Conservation (phyloP, 2,113 vertebrate genomes). For the Capra hircus region DNA sequence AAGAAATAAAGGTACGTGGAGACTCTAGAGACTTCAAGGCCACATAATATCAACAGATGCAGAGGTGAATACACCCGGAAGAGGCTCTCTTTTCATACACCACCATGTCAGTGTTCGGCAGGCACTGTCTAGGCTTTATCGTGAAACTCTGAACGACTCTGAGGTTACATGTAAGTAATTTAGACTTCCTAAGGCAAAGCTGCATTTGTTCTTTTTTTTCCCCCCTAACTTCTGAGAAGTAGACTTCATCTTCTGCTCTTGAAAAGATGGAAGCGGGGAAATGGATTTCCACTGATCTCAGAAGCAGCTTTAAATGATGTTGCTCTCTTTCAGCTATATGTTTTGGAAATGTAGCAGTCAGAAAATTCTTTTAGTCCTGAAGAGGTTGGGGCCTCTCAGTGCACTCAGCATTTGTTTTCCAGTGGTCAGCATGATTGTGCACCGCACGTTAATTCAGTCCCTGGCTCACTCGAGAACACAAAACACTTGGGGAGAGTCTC, state of each 20-base stretch:
- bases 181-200: slow-evolving; percentile 71
- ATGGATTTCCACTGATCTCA: slow-evolving; percentile 5
- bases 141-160: slow-evolving; percentile 67
- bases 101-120: slow-evolving; percentile 77
- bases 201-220: slow-evolving; percentile 58
- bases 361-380: slow-evolving; percentile 31
- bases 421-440: not conserved
- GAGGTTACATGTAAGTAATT: slow-evolving; percentile 81
- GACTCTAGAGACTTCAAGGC: slow-evolving; percentile 91
- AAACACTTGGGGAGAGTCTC: not conserved
- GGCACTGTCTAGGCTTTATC: slow-evolving; percentile 75
- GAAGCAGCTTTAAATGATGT: not conserved
- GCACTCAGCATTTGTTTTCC: not conserved
- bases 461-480: not conserved
- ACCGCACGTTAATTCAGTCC: not conserved
- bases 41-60: slow-evolving; percentile 86
- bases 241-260: slow-evolving; percentile 28
- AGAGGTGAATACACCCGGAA: slow-evolving; percentile 86
- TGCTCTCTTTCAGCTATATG: slow-evolving; percentile 44
- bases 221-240: slow-evolving; percentile 30
- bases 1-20: slow-evolving; percentile 78
- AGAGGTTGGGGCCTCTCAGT: not conserved
- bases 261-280: slow-evolving; percentile 36
- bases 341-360: not conserved
- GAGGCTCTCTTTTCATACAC: slow-evolving; percentile 72